phyloP scores from a whole-genome alignment of 2,888 invertebrate genomes.

The Dolichopus griseipennis region DNA sequence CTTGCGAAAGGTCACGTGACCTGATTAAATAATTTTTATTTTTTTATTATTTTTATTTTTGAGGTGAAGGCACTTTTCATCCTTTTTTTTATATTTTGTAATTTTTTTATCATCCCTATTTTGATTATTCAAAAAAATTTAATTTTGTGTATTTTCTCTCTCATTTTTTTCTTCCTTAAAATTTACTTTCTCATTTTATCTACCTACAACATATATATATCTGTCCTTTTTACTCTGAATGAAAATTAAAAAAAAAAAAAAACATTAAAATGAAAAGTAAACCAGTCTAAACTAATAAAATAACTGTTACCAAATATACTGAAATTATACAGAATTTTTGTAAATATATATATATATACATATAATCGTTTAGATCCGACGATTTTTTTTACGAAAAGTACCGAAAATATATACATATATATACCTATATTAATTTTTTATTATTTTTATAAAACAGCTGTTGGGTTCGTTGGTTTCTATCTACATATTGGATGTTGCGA shows the following conservation, averaged over 20 bases:
- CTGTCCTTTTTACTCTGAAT: no score
- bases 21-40: neutral
- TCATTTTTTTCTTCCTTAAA: no score
- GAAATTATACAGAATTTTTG: neutral
- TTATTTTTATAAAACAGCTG: neutral
- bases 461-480: neutral
- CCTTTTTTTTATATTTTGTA: neutral
- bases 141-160: no score
- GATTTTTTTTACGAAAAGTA: neutral
- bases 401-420: no score
- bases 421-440: no score
- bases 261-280: no score
- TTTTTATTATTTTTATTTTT: neutral
- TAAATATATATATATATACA: no score
- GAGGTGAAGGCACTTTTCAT: neutral
- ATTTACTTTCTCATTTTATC: no score
- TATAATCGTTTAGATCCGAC: no score
- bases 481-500: no score
- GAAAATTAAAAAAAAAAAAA: no score
- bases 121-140: neutral
- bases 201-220: no score
- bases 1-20: conserved; percentile 1
- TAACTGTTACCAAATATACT: neutral
- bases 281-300: neutral
- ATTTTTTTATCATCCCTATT: neutral